phyloP scores from a whole-genome alignment of 35 echinoderm and acorn worm genomes.

The Amphiura filiformis region DNA sequence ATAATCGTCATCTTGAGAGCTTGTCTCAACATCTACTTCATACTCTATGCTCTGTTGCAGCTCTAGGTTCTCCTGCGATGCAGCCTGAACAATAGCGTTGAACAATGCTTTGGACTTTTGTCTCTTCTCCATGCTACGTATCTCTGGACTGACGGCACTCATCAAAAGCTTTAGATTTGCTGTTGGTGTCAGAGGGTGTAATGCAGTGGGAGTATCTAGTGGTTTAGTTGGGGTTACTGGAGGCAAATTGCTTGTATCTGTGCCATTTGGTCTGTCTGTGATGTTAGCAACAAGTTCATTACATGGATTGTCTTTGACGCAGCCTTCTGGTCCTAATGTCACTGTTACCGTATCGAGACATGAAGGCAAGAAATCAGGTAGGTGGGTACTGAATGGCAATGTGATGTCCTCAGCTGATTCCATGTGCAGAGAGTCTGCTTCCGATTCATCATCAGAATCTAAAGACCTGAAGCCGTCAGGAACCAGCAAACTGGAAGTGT shows the following conservation, averaged over 20 bases:
- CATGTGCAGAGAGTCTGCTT: background rate
- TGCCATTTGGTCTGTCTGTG: background rate
- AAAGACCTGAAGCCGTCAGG: constrained; percentile 1
- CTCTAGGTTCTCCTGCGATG: constrained; percentile 43
- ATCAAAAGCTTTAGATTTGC: constrained; percentile 85
- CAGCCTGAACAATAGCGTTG: constrained; percentile 50
- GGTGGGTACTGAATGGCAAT: background rate
- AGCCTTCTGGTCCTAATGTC: background rate
- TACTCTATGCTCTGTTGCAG: background rate
- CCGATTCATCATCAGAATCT: constrained; percentile 3
- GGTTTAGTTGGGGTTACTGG: constrained; percentile 83
- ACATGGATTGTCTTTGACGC: background rate
- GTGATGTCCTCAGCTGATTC: background rate
- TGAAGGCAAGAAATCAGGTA: background rate
- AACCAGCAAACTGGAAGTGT: background rate
- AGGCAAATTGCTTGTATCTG: background rate
- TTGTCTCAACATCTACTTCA: background rate
- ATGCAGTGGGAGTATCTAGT: background rate
- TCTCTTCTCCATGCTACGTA: constrained; percentile 72
- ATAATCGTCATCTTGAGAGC: constrained; percentile 43
- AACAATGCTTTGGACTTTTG: constrained; percentile 67
- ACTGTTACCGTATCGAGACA: background rate
- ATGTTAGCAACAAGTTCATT: background rate
- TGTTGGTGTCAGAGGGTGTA: constrained; percentile 86
- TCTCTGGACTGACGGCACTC: constrained; percentile 77